Percentiles rank a stretch among this genome's conserved stretches.
These are phyloP conservation scores for Meteorus sp. DNA, from an alignment of 1,140 invertebrate genomes.

Conservation along the genomic window DNA sequence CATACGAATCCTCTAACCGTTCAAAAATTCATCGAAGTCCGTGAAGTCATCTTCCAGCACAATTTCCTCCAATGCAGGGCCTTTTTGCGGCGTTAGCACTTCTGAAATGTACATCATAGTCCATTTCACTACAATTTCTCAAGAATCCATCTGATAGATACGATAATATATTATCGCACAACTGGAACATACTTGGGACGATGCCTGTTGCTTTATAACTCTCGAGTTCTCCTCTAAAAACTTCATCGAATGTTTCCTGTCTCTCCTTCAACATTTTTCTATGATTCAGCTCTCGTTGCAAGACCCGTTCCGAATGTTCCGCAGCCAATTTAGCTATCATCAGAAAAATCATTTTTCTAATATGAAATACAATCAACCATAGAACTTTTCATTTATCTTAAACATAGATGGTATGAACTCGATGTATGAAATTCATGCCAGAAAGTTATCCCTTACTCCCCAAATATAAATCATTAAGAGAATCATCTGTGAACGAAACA, in stretches of 20 bases:
- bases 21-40: conserved; percentile 62
- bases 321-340: conserved; percentile 60
- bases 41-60: conserved; percentile 60
- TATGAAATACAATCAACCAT: conserved; percentile 18
- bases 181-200: conserved; percentile 60
- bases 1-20: conserved; percentile 38
- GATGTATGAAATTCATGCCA: no score
- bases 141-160: conserved; percentile 8
- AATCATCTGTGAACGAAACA: no score
- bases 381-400: no score
- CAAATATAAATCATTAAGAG: no score
- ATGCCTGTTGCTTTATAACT: conserved; percentile 66
- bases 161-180: conserved; percentile 10
- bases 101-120: conserved; percentile 39
- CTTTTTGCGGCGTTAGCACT: conserved; percentile 39
- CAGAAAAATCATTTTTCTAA: not conserved
- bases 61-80: conserved; percentile 60
- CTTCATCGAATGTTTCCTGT: conserved; percentile 68
- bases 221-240: conserved; percentile 69
- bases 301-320: conserved; percentile 63
- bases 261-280: conserved; percentile 64
- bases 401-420: no score
- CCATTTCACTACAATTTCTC: conserved; percentile 3
- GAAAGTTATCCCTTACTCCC: no score
- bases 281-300: conserved; percentile 61